Evolutionary conservation across 2,113 vertebrate genomes (phyloP), one percentile per base, ranked within the genome.

Genomic region (Etia nguti): DNA sequence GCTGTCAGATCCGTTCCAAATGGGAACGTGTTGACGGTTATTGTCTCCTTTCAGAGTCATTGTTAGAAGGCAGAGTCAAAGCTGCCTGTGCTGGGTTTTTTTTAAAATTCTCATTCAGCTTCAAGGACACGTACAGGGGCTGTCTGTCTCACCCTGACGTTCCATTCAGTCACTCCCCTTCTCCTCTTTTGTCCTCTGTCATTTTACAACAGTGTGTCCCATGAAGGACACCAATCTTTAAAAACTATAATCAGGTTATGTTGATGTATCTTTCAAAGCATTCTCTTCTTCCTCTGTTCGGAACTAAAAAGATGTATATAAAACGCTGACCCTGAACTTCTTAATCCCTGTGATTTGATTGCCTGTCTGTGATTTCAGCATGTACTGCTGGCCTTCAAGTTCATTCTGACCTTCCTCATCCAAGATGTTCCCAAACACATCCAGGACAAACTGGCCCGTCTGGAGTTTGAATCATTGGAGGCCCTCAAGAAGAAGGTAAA

Each of bases 401-500:
- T 99, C 92, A 97, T 99, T 82, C 96, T 99, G 94, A 95, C 97
- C 0, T 99, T 98, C 93, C 95, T 97, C 88, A 99, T 99, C 90
- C 97, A 98, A n/a, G 98, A 99, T 84, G 96, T 98, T 73, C 98
- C 98, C 38, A 97, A 96, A 90, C 95, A 97, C 34, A 98, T 99
- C 90, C 97, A 97, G 93, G 92, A 96, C 77, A 97, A 98, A 89
- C 95, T 99, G n/a, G 96, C 96, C 81, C 96, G 94, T 16, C 80
- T 99, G 95, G 98, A 99, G 91, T 99, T 98, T 82, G 98, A 99
- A 90, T 99, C 98, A 18, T 83, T 98, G 92, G 98, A 98, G 91
- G 98, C 98, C 12, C 97, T 99, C 41, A 99, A 99, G 94, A 97
- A 97, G 89, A 98, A 98, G 98, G 98, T 99, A 97, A 96, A 93